phyloP scores from a whole-genome alignment of 64 coral and sea anemone genomes.

The Dendronephthya gigantea region DNA sequence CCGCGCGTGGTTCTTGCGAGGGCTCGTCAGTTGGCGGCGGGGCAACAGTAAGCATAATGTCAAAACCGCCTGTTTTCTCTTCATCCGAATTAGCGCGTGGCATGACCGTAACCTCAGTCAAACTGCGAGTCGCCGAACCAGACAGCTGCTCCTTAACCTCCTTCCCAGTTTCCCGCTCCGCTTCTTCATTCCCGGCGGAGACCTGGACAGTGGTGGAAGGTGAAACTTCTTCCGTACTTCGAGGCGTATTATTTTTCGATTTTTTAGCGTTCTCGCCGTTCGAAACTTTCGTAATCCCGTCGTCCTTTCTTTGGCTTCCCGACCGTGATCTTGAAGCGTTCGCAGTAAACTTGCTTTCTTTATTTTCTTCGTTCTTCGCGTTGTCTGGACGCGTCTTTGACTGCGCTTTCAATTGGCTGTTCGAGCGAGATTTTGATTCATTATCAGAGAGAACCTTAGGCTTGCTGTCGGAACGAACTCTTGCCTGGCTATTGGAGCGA shows the following conservation, averaged over 20 bases:
- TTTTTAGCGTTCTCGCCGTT: neutral
- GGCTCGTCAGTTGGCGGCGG: neutral
- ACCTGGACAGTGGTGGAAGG: neutral
- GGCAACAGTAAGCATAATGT: constrained; percentile 7
- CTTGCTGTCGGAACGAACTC: neutral
- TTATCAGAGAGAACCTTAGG: neutral
- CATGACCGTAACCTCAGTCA: neutral
- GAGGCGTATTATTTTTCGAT: neutral
- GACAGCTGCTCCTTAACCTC: neutral
- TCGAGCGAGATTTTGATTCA: neutral
- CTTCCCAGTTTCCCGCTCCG: neutral
- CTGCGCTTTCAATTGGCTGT: neutral
- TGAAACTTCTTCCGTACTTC: too few relatives aligned
- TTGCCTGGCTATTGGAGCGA: neutral
- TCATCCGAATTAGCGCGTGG: neutral
- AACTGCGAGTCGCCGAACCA: neutral
- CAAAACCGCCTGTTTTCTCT: neutral
- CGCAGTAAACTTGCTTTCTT: neutral
- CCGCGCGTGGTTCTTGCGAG: neutral
- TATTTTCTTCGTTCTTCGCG: neutral
- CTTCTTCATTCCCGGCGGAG: neutral
- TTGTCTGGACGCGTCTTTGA: neutral
- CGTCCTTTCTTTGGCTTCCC: neutral
- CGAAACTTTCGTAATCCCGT: neutral
- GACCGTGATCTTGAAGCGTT: neutral